phyloP scores from a whole-genome alignment of 2,797 vertebrate genomes.

The Sphenopsis melanotis region DNA sequence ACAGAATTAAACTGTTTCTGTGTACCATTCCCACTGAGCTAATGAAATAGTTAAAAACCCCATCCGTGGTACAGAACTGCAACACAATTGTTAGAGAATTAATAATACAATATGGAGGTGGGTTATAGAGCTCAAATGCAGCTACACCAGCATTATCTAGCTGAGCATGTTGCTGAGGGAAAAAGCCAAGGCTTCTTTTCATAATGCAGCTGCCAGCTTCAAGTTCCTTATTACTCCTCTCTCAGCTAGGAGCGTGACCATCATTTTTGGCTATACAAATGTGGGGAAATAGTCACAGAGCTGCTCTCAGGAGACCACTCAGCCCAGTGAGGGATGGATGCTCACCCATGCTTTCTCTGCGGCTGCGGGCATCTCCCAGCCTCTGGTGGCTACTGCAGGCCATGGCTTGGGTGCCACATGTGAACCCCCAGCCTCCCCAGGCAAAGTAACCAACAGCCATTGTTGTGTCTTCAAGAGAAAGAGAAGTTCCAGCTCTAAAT shows the following conservation, averaged over 20 bases:
- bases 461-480: background rate
- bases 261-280: background rate
- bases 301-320: background rate
- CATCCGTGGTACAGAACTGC: background rate
- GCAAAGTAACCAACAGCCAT: background rate
- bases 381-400: background rate
- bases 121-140: background rate
- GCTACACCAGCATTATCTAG: slow-evolving; percentile 1
- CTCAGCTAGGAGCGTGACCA: background rate
- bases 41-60: slow-evolving; percentile 45
- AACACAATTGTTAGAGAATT: slow-evolving; percentile 33
- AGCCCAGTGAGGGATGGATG: background rate
- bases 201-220: background rate
- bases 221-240: background rate
- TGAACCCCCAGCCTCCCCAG: background rate
- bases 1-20: slow-evolving; percentile 18
- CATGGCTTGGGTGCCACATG: background rate
- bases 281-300: background rate
- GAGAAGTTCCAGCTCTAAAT: background rate
- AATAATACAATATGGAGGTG: background rate
- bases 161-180: background rate
- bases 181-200: background rate
- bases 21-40: background rate
- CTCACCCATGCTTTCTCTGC: no score
- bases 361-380: background rate